phyloP scores from a whole-genome alignment of 2,797 vertebrate species.

The Limnodromus scolopaceus region DNA sequence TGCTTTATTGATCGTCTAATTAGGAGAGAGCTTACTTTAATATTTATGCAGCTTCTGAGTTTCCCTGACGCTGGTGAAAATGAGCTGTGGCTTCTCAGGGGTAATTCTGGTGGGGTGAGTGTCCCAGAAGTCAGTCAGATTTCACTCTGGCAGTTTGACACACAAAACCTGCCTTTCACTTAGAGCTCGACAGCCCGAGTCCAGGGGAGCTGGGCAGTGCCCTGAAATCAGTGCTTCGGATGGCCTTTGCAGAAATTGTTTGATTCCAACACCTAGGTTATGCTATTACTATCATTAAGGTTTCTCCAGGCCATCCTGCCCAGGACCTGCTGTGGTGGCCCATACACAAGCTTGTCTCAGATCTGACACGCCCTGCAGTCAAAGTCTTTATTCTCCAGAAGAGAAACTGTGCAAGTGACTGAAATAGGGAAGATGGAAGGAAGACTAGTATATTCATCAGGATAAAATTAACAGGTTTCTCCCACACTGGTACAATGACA shows the following conservation, averaged over 20 bases:
- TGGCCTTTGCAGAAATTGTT: not conserved
- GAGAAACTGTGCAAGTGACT: not conserved
- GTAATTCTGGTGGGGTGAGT: not conserved
- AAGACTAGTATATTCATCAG: not conserved
- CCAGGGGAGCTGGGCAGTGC: not conserved
- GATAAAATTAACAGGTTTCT: not conserved
- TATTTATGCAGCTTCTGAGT: not conserved
- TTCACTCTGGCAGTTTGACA: not conserved
- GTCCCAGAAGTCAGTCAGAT: not conserved
- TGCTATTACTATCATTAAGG: not conserved
- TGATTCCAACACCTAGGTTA: not conserved
- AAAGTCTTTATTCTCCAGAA: not conserved
- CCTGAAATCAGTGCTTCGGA: not conserved
- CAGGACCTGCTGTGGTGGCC: not conserved
- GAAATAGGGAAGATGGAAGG: not conserved
- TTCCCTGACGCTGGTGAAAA: not conserved
- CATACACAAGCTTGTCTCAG: not conserved
- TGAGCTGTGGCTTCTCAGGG: not conserved
- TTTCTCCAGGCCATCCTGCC: not conserved
- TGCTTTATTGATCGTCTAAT: conserved; percentile 2
- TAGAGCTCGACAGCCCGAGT: not conserved
- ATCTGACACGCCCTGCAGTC: not conserved
- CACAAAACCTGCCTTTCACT: not conserved
- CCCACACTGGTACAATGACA: not conserved
- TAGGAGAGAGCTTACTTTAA: not conserved